phyloP scores from a whole-genome alignment of 2,888 invertebrate genomes.

The Metellina segmentata region DNA sequence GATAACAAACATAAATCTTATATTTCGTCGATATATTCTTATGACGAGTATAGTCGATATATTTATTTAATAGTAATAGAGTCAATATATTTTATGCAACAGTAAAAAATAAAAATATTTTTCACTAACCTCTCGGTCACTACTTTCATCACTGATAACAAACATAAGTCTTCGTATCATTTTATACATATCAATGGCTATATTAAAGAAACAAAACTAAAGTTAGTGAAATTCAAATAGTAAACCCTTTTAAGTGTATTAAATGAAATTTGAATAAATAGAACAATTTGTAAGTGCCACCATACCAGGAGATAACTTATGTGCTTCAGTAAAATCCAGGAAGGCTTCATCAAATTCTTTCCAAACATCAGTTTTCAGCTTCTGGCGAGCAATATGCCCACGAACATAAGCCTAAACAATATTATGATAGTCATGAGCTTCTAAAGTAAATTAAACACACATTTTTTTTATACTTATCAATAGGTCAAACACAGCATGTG shows the following conservation, averaged over 20 bases:
- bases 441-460: no score
- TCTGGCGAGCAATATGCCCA: constrained; percentile 79
- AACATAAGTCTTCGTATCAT: constrained; percentile 86
- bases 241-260: not conserved
- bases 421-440: constrained; percentile 21
- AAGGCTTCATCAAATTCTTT: constrained; percentile 89
- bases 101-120: no score
- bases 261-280: not conserved
- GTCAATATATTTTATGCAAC: no score
- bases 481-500: no score
- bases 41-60: no score
- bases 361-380: constrained; percentile 79
- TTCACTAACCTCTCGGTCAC: constrained; percentile 85
- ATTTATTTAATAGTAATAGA: no score
- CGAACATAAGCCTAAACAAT: constrained; percentile 80
- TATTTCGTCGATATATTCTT: no score
- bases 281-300: not conserved
- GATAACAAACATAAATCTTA: constrained; percentile 86
- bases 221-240: not conserved
- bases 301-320: constrained; percentile 77
- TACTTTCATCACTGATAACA: constrained; percentile 84
- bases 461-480: no score
- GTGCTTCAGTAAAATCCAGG: constrained; percentile 83
- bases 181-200: constrained; percentile 88
- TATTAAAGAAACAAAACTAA: constrained; percentile 80